A percentile compares a stretch with the other conserved stretches of the same genome.
These are phyloP conservation scores for Meloidogyne chitwoodi DNA, from an alignment of 1,140 invertebrate genomes.

Conservation along the genomic window DNA sequence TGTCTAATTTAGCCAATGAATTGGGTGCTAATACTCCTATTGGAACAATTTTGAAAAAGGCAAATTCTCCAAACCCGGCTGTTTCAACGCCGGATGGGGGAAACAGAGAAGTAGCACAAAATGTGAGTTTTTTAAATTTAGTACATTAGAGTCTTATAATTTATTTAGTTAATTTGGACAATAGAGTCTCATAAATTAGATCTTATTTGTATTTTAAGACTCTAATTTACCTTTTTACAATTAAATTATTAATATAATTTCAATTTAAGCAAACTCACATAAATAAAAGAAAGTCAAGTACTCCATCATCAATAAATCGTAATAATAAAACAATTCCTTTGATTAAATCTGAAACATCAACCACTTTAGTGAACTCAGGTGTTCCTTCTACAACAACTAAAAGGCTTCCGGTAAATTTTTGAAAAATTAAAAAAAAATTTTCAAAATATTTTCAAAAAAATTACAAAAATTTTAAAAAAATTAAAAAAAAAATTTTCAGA, in stretches of 20 bases:
- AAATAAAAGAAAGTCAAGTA: conserved; percentile 19
- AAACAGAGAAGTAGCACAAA: no score
- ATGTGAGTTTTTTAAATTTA: no score
- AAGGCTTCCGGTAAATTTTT: conserved; percentile 35
- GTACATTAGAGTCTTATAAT: no score
- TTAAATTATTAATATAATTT: background rate
- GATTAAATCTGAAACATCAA: conserved; percentile 1
- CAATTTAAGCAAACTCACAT: background rate
- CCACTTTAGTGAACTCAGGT: background rate
- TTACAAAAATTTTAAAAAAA: conserved; percentile 18
- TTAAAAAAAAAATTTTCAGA: no score
- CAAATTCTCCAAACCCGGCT: conserved; percentile 18
- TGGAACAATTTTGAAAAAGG: conserved; percentile 9
- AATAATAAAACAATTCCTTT: background rate
- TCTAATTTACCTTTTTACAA: background rate
- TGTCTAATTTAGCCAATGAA: background rate
- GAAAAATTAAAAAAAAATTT: background rate
- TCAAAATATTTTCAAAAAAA: background rate
- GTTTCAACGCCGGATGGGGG: background rate
- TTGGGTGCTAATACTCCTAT: background rate
- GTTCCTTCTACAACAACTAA: conserved; percentile 22
- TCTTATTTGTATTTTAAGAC: no score
- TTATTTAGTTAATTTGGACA: no score
- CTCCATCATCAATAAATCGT: background rate
- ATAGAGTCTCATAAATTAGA: no score